phyloP scores from a whole-genome alignment of 2,888 invertebrate genomes.

The Lysandra coridon region DNA sequence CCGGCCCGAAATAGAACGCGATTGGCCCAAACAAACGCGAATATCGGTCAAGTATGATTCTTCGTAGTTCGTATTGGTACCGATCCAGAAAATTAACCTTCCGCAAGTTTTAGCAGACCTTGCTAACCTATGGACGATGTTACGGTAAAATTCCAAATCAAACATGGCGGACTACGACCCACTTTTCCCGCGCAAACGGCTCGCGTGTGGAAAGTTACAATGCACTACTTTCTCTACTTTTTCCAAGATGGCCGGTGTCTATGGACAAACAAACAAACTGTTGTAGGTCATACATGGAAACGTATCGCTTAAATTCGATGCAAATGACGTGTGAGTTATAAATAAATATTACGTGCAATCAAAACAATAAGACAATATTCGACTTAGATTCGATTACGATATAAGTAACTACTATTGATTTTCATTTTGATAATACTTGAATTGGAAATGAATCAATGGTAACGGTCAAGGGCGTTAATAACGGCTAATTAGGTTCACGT shows the following conservation, averaged over 20 bases:
- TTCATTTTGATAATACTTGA: neutral
- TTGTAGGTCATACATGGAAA: conserved; percentile 60
- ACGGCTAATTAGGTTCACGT: conserved; percentile 64
- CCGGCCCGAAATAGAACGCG: conserved; percentile 67
- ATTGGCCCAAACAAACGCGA: conserved; percentile 54
- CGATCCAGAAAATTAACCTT: conserved; percentile 59
- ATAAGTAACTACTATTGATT: neutral
- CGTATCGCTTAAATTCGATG: neutral
- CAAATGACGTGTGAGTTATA: conserved; percentile 1
- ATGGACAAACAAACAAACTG: conserved; percentile 51
- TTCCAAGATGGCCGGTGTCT: conserved; percentile 74
- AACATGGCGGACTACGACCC: conserved; percentile 70
- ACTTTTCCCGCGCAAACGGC: conserved; percentile 75
- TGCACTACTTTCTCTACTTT: conserved; percentile 80
- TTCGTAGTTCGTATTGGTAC: conserved; percentile 58
- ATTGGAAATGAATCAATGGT: neutral
- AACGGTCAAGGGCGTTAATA: conserved; percentile 49
- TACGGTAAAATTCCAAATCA: conserved; percentile 65
- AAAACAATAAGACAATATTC: conserved; percentile 9
- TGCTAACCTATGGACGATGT: conserved; percentile 38
- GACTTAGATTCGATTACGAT: neutral
- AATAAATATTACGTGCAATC: conserved; percentile 18
- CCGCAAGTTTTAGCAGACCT: conserved; percentile 32
- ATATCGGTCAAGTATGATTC: conserved; percentile 74
- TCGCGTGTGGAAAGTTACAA: conserved; percentile 77